These are phyloP conservation scores for Turritopsis dohrnii DNA, from an alignment of 30 jellyfish, hydroid and myxozoan genomes.

Conservation along the genomic window DNA sequence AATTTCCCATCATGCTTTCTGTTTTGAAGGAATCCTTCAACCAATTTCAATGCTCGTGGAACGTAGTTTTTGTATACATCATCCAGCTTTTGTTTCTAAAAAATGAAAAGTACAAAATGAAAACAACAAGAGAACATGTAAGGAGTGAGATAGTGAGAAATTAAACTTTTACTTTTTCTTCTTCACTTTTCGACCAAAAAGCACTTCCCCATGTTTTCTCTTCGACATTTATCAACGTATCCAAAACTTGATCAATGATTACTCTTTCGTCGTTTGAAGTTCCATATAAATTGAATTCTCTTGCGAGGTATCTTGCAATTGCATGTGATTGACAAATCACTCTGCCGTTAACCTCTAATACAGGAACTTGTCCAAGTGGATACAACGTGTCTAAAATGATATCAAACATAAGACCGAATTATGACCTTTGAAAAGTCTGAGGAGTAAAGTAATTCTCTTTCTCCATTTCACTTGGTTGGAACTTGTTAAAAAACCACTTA, in stretches of 20 bases:
- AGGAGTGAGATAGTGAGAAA: background rate
- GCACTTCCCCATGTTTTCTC: background rate
- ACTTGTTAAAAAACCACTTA: too few species aligned
- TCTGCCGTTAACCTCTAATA: slow-evolving; percentile 43
- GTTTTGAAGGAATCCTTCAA: background rate
- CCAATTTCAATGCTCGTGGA: slow-evolving; percentile 14
- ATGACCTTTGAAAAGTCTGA: too few species aligned
- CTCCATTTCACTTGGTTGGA: too few species aligned
- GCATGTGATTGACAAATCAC: slow-evolving; percentile 42
- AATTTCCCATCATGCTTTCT: background rate
- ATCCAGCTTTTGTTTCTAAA: background rate
- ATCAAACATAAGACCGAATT: background rate
- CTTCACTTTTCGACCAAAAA: background rate
- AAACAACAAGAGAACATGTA: background rate
- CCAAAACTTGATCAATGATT: slow-evolving; percentile 14
- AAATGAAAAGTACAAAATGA: background rate
- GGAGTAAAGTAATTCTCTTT: too few species aligned
- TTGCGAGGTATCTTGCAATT: slow-evolving; percentile 41
- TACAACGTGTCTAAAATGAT: slow-evolving; percentile 22
- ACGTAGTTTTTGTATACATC: background rate
- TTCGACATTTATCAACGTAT: slow-evolving; percentile 5
- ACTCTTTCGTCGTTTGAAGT: slow-evolving; percentile 26
- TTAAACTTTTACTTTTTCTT: slow-evolving; percentile 16
- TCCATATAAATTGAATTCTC: slow-evolving; percentile 47
- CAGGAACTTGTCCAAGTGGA: slow-evolving; percentile 57